These are phyloP conservation scores for Calycopis cecrops DNA, from an alignment of 1,140 invertebrate species.

Conservation along the genomic window DNA sequence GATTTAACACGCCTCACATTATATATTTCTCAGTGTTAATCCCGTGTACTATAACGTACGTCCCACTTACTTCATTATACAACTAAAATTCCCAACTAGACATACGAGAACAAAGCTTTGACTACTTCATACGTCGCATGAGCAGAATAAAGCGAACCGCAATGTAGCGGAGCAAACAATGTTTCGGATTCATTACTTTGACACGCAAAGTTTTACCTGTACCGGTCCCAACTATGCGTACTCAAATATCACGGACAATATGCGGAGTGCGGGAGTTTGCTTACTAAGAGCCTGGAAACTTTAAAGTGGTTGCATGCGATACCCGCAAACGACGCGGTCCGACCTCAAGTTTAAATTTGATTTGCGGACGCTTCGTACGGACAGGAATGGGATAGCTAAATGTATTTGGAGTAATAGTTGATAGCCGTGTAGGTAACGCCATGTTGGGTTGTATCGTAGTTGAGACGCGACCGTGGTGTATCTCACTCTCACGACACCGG, in stretches of 20 bases:
- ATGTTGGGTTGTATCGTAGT: constrained; percentile 21
- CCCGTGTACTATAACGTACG: no score
- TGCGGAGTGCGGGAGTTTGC: not conserved
- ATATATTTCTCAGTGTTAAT: no score
- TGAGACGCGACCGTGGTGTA: constrained; percentile 24
- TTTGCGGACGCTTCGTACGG: constrained; percentile 3
- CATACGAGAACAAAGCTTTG: no score
- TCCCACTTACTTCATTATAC: no score
- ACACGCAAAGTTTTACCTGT: constrained; percentile 40
- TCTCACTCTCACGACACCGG: no score
- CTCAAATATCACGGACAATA: constrained; percentile 29
- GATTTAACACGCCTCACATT: no score
- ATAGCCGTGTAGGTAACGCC: no score
- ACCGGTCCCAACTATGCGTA: constrained; percentile 31
- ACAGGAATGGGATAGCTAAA: not conserved
- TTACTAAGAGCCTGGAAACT: not conserved
- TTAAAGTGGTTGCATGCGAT: not conserved
- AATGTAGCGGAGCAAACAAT: constrained; percentile 27
- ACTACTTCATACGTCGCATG: not conserved
- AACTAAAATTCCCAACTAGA: no score
- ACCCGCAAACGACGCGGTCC: not conserved
- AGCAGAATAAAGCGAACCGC: constrained; percentile 27
- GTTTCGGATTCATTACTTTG: constrained; percentile 38
- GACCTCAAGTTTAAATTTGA: not conserved
- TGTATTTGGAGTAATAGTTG: no score